Conservation (phyloP, 2,113 vertebrate species). For the Hyla sarda region DNA sequence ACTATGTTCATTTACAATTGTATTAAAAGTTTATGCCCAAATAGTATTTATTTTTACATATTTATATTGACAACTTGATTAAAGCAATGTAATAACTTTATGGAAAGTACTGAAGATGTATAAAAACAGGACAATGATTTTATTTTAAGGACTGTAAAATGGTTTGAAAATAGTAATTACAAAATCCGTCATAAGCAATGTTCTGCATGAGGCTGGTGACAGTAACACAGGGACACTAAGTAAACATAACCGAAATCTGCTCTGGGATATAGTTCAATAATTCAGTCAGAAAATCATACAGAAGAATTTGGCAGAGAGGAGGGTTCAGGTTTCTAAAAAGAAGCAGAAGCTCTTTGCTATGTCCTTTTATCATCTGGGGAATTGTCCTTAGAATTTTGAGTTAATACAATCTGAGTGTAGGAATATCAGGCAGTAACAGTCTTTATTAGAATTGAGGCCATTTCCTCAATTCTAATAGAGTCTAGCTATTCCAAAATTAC, state of each 20-base stretch:
- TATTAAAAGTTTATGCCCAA: not conserved
- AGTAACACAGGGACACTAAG: conserved; percentile 1
- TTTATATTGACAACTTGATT: not conserved
- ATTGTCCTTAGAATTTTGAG: not conserved
- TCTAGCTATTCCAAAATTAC: too few relatives aligned
- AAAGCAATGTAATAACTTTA: not conserved
- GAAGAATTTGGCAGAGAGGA: not conserved
- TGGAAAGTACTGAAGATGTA: not conserved
- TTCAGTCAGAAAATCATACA: not conserved
- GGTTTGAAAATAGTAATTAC: not conserved
- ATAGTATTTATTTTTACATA: not conserved
- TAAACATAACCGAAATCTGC: not conserved
- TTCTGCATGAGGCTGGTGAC: not conserved
- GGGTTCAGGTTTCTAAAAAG: not conserved
- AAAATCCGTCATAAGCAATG: not conserved
- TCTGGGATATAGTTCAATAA: not conserved
- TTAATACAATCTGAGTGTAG: not conserved
- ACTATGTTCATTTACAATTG: not conserved
- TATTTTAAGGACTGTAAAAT: not conserved
- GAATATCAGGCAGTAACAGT: not conserved
- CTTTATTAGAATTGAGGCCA: not conserved
- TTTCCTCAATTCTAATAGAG: not conserved
- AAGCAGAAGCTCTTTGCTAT: not conserved
- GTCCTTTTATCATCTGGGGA: not conserved
- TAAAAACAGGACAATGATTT: not conserved